Evolutionary conservation across 2,113 vertebrate species (phyloP).

Genomic region (Marcusenius ussheri): DNA sequence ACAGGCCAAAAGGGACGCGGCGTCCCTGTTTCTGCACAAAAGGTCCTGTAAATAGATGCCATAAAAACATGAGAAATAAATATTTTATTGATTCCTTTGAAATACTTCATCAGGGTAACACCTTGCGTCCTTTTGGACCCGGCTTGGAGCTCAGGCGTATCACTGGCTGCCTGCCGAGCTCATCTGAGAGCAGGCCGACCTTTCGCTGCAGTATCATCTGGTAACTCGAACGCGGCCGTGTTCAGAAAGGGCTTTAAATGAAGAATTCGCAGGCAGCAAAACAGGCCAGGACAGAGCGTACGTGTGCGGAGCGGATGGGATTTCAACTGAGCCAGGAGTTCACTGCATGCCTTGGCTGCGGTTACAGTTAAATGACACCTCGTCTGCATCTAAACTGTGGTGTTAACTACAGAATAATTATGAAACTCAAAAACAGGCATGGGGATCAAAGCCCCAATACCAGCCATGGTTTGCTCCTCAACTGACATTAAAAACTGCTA

Average conservation of each 20-base stretch:
- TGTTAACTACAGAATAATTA: not conserved
- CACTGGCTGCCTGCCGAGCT: not conserved
- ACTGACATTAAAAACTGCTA: not conserved
- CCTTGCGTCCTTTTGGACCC: not conserved
- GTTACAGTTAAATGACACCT: not conserved
- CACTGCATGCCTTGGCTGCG: not conserved
- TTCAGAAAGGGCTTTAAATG: not conserved
- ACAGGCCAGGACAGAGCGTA: not conserved
- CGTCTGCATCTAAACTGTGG: not conserved
- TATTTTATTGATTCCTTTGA: not conserved
- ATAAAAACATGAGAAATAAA: not conserved
- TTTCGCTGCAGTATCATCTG: not conserved
- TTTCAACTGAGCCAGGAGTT: not conserved
- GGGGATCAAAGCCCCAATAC: not conserved
- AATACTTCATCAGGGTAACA: not conserved
- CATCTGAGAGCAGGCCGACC: not conserved
- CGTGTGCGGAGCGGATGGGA: not conserved
- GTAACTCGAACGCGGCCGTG: not conserved
- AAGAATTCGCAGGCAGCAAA: not conserved
- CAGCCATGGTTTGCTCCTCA: not conserved
- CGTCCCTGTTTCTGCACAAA: not conserved
- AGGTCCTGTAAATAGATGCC: not conserved
- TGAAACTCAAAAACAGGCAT: not conserved
- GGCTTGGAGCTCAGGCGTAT: not conserved
- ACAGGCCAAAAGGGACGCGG: not conserved